These are phyloP conservation scores for Glaucopsyche alexis DNA, from an alignment of 2,888 invertebrate genomes.

Conservation along the genomic window DNA sequence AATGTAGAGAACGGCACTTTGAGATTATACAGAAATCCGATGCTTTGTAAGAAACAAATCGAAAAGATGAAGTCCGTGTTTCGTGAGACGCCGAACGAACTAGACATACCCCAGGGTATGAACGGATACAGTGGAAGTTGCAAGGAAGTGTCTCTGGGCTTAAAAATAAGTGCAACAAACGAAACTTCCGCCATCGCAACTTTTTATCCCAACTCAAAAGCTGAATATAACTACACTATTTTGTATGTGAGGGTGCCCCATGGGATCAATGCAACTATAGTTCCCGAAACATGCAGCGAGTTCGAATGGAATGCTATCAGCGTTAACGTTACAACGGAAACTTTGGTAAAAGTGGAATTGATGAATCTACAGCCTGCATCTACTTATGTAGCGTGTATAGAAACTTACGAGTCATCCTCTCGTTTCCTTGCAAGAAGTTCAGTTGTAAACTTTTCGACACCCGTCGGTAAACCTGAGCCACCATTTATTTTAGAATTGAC, in stretches of 20 bases:
- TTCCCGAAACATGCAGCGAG: slow-evolving; percentile 67
- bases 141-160: slow-evolving; percentile 50
- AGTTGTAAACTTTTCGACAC: slow-evolving; percentile 60
- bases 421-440: slow-evolving; percentile 54
- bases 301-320: slow-evolving; percentile 61
- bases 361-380: slow-evolving; percentile 60
- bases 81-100: slow-evolving; percentile 46
- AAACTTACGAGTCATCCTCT: slow-evolving; percentile 53
- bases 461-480: slow-evolving; percentile 63
- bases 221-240: slow-evolving; percentile 55
- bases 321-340: slow-evolving; percentile 44
- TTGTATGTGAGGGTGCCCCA: slow-evolving; percentile 58
- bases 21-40: slow-evolving; percentile 88
- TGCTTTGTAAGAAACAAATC: slow-evolving; percentile 86
- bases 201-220: slow-evolving; percentile 49
- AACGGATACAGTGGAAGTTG: slow-evolving; percentile 67
- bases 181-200: slow-evolving; percentile 56
- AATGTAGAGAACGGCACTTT: slow-evolving; percentile 83
- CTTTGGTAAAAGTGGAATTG: slow-evolving; percentile 48
- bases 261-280: slow-evolving; percentile 46
- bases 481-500: slow-evolving; percentile 64
- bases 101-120: slow-evolving; percentile 55
- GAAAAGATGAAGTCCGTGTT: slow-evolving; percentile 59
- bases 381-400: slow-evolving; percentile 64
- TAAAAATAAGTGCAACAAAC: slow-evolving; percentile 52